phyloP scores from a whole-genome alignment of 2,888 invertebrate genomes.

The Lithophane ornitopus region DNA sequence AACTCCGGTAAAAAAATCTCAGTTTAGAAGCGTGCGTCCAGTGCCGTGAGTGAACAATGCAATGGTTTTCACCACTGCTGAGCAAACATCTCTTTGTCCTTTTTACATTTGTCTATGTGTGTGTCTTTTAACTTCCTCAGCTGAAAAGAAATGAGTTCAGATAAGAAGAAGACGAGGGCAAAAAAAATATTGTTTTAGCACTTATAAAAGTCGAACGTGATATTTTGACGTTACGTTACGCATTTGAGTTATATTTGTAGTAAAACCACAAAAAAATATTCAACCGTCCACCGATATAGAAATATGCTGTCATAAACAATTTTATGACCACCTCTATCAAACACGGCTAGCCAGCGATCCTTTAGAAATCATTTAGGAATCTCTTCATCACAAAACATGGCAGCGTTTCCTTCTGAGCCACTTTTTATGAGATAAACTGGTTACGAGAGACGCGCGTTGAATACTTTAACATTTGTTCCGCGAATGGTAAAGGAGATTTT shows the following conservation, averaged over 20 bases:
- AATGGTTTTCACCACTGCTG: no score
- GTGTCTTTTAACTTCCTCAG: no score
- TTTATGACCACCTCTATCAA: constrained; percentile 38
- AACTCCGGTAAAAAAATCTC: no score
- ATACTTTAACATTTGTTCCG: constrained; percentile 29
- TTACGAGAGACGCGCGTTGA: constrained; percentile 52
- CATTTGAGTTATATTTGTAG: no score
- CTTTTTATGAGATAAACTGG: constrained; percentile 57
- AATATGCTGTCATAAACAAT: constrained; percentile 39
- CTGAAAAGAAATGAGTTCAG: no score
- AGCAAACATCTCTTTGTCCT: no score
- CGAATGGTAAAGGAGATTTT: neutral
- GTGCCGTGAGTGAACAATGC: no score
- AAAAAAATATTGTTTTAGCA: neutral
- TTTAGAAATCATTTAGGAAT: constrained; percentile 55
- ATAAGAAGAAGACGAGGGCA: no score
- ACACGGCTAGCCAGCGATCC: constrained; percentile 21
- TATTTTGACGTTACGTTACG: neutral
- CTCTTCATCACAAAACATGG: constrained; percentile 55
- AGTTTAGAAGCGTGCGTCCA: no score
- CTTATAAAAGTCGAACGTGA: neutral
- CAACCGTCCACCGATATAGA: constrained; percentile 18
- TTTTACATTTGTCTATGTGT: no score
- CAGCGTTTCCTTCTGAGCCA: constrained; percentile 18
- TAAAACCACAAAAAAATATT: neutral